phyloP scores from a whole-genome alignment of 1,140 invertebrate genomes.

The Neoseiulus cucumeris region DNA sequence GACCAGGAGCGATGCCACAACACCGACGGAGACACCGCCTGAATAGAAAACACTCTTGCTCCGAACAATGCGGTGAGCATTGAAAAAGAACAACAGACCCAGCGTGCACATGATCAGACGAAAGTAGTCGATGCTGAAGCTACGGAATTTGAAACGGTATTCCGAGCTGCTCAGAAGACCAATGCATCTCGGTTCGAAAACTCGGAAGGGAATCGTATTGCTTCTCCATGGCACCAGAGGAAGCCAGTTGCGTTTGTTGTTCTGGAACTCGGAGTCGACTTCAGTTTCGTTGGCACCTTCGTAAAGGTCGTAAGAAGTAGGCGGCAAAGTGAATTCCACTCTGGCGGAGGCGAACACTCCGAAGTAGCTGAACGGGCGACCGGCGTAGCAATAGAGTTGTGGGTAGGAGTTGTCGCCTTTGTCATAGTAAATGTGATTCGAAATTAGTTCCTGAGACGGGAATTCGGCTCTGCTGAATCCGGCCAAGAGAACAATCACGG shows the following conservation, averaged over 20 bases:
- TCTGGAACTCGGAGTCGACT: not conserved
- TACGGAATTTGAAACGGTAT: not conserved
- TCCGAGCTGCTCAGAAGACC: not conserved
- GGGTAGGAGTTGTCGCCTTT: too few relatives aligned
- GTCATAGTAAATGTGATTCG: too few relatives aligned
- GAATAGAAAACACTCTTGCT: not conserved
- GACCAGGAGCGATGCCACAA: not conserved
- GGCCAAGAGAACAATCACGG: too few relatives aligned
- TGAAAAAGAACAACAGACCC: not conserved
- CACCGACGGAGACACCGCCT: not conserved
- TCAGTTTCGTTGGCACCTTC: not conserved
- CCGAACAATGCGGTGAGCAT: not conserved
- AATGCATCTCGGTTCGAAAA: not conserved
- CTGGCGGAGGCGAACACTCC: not conserved
- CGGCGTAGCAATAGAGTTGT: too few relatives aligned
- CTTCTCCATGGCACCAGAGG: not conserved
- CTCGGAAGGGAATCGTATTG: not conserved
- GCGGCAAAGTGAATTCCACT: not conserved
- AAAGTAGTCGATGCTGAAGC: conserved; percentile 1
- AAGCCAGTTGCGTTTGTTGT: not conserved
- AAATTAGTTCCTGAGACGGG: too few relatives aligned
- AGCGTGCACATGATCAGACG: not conserved
- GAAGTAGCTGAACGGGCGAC: not conserved
- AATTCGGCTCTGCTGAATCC: too few relatives aligned
- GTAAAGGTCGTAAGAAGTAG: not conserved